Conservation (phyloP, 2,797 vertebrate genomes). For the Amphiprion clarkii region DNA sequence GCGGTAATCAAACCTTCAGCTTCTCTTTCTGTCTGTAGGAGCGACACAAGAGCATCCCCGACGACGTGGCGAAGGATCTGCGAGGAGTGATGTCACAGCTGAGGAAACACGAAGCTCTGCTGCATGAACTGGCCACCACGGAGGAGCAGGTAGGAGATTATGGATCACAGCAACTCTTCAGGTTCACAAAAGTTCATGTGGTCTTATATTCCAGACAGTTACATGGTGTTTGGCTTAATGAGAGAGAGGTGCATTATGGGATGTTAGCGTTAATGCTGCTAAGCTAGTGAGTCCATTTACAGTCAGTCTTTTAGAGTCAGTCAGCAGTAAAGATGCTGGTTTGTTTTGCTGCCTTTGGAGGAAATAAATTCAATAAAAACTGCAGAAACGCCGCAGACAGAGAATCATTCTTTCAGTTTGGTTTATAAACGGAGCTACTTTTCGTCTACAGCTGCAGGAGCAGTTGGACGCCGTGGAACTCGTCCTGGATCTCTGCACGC, state of each 20-base stretch:
- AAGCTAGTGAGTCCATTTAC: too few species aligned
- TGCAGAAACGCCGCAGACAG: too few species aligned
- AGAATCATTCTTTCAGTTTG: too few species aligned
- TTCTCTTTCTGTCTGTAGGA: conserved; percentile 78
- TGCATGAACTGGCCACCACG: conserved; percentile 83
- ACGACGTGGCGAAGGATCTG: conserved; percentile 88
- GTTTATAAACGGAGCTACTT: neutral
- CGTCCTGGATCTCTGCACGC: conserved; percentile 73
- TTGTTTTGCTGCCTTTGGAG: too few species aligned
- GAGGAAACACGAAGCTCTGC: conserved; percentile 87
- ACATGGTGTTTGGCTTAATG: too few species aligned
- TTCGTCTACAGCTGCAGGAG: conserved; percentile 86
- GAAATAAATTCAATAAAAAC: too few species aligned
- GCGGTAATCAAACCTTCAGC: too few species aligned
- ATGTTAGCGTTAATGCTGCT: too few species aligned
- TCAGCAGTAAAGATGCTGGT: too few species aligned
- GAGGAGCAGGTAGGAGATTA: conserved; percentile 86
- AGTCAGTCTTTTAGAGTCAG: too few species aligned
- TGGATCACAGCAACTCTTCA: neutral
- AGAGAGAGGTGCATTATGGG: too few species aligned
- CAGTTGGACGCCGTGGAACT: conserved; percentile 81
- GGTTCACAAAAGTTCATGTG: neutral
- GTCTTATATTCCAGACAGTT: too few species aligned
- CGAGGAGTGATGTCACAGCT: conserved; percentile 87
- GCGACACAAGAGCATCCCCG: conserved; percentile 88